Conservation (phyloP, 2,113 vertebrate genomes). For the Lepus europaeus region DNA sequence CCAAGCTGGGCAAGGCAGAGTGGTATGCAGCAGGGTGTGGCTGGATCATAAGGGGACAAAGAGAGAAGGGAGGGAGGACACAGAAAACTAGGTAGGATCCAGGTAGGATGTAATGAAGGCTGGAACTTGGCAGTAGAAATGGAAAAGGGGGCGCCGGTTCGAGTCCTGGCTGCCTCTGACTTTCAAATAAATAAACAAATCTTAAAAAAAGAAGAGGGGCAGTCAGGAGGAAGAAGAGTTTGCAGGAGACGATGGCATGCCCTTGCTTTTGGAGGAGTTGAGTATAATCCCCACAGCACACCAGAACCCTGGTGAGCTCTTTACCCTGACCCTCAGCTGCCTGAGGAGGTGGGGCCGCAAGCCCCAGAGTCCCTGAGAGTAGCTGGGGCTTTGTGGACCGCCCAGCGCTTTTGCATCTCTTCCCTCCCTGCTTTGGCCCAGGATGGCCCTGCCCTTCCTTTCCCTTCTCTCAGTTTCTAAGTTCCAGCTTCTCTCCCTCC, state of each 20-base stretch:
- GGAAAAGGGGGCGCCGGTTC: conserved; percentile 53
- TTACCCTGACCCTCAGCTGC: neutral
- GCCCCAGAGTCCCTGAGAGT: neutral
- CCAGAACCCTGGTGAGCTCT: neutral
- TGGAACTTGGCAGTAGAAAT: conserved; percentile 57
- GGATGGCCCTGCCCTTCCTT: neutral
- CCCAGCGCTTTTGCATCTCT: neutral
- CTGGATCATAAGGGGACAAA: conserved; percentile 22
- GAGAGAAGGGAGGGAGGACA: neutral
- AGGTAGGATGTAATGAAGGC: conserved; percentile 27
- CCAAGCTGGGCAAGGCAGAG: conserved; percentile 23
- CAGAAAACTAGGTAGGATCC: neutral
- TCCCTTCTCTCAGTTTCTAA: neutral
- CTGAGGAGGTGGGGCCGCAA: neutral
- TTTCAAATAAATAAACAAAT: too few species aligned
- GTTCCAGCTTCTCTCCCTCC: neutral
- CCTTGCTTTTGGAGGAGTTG: neutral
- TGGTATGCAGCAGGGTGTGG: neutral
- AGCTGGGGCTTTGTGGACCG: neutral
- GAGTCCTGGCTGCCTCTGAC: neutral
- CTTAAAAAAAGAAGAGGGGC: too few species aligned
- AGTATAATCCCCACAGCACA: neutral
- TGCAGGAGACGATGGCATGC: neutral
- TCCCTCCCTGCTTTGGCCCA: neutral
- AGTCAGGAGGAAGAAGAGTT: neutral